These are phyloP conservation scores for Pogonomyrmex californicus DNA, from an alignment of 1,140 invertebrate genomes.

Conservation along the genomic window DNA sequence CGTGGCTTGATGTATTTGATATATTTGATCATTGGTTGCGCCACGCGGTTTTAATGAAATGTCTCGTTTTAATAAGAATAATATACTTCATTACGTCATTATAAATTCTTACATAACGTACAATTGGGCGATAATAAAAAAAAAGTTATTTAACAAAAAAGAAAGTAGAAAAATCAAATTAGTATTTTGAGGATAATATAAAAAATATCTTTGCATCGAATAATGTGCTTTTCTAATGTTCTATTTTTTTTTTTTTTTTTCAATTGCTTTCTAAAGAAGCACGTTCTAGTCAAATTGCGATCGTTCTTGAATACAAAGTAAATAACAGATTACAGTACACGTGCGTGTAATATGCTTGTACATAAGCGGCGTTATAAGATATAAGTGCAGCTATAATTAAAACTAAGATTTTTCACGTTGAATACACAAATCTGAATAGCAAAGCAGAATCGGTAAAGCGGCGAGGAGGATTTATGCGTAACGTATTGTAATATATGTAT, in stretches of 20 bases:
- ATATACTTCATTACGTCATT: slow-evolving; percentile 14
- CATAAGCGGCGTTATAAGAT: slow-evolving; percentile 24
- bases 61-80: slow-evolving; percentile 47
- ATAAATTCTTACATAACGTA: slow-evolving; percentile 3
- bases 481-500: background rate
- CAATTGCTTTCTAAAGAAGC: slow-evolving; percentile 39
- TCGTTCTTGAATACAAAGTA: slow-evolving; percentile 27
- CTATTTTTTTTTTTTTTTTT: background rate
- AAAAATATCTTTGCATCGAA: slow-evolving; percentile 11
- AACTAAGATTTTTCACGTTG: slow-evolving; percentile 15
- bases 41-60: slow-evolving; percentile 38
- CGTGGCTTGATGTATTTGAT: slow-evolving; percentile 37
- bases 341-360: slow-evolving; percentile 11
- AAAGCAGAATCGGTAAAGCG: slow-evolving; percentile 21
- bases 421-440: slow-evolving; percentile 46
- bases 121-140: background rate
- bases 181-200: background rate
- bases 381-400: slow-evolving; percentile 36
- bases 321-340: slow-evolving; percentile 7
- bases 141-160: background rate
- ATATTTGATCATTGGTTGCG: slow-evolving; percentile 45
- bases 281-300: slow-evolving; percentile 32
- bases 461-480: slow-evolving; percentile 9
- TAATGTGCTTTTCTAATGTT: background rate
- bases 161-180: background rate